Base-by-base conservation (phyloP, 1,140 invertebrate species). In the Papilio glaucus region DNA sequence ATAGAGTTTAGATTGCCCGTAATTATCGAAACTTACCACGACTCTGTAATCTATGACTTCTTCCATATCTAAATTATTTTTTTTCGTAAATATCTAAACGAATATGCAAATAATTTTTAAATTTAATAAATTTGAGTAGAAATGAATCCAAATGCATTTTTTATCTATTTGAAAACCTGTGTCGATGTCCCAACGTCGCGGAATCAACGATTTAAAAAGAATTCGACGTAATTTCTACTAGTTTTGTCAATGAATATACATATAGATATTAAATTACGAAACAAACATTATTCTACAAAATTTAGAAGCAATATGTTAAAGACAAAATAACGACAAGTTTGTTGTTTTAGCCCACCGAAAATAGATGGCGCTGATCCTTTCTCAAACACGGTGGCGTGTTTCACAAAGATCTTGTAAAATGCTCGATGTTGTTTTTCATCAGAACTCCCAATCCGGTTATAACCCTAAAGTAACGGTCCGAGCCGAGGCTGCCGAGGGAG, bases 121-220 rank as follows among this genome's bases (percentile, higher is more conserved):
- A 18, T 57, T 24, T 49, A 49, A 49, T 49, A 49, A 49, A 49
- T 49, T 49, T 49, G 10, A 2, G 18, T 49, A 21, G 18, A 21
- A 49, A 57, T 10, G 13, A 41, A 41, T 26, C 10, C 12, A 26
- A 57, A 57, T 57, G 49, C 49, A 57, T 49, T 57, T 57, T 57
- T 57, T 57, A 57, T 21, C 10, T 57, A n/a, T 21, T 57, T 24
- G 10, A 10, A 57, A 57, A 57, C 49, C 49, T 24, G 21, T 57
- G 49, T 57, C 49, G 49, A 57, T 57, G 49, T 57, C 49, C 49
- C 4, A 18, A 24, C 9, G 49, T 57, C 49, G 49, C 21, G 21
- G 49, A 57, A 57, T 57, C 21, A 57, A 57, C 21, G 21, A 57
- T 24, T 57, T 26, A 24, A 57, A 24, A 45, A 33, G 29, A 33